These are phyloP conservation scores for Nibea coibor DNA, from an alignment of 2,113 vertebrate genomes.

Conservation along the genomic window DNA sequence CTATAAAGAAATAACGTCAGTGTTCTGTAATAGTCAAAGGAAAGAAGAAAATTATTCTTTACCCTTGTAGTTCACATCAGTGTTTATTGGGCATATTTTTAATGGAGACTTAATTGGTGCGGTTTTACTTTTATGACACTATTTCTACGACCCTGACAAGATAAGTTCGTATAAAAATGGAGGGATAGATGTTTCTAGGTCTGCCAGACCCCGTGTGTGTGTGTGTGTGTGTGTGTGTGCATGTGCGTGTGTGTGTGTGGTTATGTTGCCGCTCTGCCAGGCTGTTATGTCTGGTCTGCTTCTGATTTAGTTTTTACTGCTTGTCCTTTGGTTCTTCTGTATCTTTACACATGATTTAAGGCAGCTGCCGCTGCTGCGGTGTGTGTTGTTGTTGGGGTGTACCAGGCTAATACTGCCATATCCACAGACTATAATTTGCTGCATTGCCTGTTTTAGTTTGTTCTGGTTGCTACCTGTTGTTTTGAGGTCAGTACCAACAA, in stretches of 20 bases:
- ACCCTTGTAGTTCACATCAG: neutral
- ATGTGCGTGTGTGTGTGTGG: constrained; percentile 1
- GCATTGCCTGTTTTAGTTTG: neutral
- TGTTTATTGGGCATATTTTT: constrained; percentile 33
- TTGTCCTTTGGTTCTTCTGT: constrained; percentile 6
- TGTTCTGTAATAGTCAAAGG: neutral
- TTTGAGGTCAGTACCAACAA: neutral
- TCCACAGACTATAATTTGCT: neutral
- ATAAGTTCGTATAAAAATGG: constrained; percentile 13
- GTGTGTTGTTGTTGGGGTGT: neutral
- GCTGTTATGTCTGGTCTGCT: neutral
- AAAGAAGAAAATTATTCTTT: neutral
- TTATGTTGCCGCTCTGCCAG: neutral
- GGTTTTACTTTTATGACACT: constrained; percentile 3
- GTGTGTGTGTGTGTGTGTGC: constrained; percentile 5
- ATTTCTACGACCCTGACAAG: constrained; percentile 22
- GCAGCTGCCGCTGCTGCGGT: neutral
- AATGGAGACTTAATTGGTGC: constrained; percentile 34
- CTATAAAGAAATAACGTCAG: neutral
- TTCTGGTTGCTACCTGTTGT: too few species aligned
- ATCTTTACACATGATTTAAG: neutral
- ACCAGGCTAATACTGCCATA: neutral
- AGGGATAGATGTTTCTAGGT: constrained; percentile 7
- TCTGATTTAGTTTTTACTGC: constrained; percentile 14
- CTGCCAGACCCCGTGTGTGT: neutral